Base-by-base conservation (phyloP, 2,113 vertebrate genomes). In the Malurus cyaneus region DNA sequence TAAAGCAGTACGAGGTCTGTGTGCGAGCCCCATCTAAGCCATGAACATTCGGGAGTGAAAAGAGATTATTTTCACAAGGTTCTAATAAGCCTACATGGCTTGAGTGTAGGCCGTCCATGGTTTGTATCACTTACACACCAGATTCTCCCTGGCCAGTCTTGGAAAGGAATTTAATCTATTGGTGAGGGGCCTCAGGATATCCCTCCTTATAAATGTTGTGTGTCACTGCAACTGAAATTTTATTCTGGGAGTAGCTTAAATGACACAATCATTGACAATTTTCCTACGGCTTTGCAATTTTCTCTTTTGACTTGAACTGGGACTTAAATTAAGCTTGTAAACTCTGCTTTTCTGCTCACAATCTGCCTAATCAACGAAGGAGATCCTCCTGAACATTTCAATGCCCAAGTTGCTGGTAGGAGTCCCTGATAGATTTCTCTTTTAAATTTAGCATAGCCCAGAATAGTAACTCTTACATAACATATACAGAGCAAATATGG, bases 391-490 rank as follows among this genome's bases (percentile, higher is more conserved):
- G 79, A 96, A 95, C 21, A 44, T 92, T 88, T 86, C 71, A 94
- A 65, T 88, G 84, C 74, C 67, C 76, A 71, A 95, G 50, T 57
- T 93, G 57, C 82, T 93, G 57, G 86, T 91, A 86, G 64, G 92
- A 94, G 86, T 79, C 76, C 91, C 94, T 72, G 69, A 81, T 88
- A 94, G 80, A 91, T 96, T 92, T 95, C 47, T 92, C 69, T 96
- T 86, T 93, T 92, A 96, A 93, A 94, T 83, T 84, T 84, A 93
- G 81, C 78, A 74, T 46, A 69, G 83, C 89, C 57, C 60, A 86
- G 74, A 80, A 95, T 86, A 96, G 87, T 89, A 96, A 94, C 90
- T 93, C 89, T 96, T 96, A 95, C 90, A 81, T 96, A 96, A 97
- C 78, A 74, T 80, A 92, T 50, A 94, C 93, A 89, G 81, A 94